Evolutionary conservation across 2,888 invertebrate species (phyloP).

Genomic region (Prenolepis imparis): DNA sequence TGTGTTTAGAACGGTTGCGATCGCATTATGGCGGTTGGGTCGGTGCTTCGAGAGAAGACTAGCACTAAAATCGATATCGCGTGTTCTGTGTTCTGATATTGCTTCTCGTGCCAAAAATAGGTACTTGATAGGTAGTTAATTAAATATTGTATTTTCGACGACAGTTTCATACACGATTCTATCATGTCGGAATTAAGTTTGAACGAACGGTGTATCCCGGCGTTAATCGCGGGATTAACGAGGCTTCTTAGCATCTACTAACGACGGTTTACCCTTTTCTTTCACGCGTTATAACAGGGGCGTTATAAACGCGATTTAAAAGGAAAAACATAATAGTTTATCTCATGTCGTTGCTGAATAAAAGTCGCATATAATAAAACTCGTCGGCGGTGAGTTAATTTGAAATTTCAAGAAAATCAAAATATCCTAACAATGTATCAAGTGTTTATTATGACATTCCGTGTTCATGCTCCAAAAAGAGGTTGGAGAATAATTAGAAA

Average conservation of each 20-base stretch:
- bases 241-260: background rate
- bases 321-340: constrained; percentile 17
- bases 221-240: background rate
- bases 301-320: constrained; percentile 5
- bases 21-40: constrained; percentile 37
- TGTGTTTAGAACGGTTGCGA: background rate
- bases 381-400: constrained; percentile 26
- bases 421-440: constrained; percentile 41
- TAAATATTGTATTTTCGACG: too few species aligned
- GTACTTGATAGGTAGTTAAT: constrained; percentile 29
- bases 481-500: constrained; percentile 47
- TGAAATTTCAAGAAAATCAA: constrained; percentile 52
- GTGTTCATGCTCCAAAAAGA: constrained; percentile 36
- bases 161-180: background rate
- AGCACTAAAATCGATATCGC: constrained; percentile 41
- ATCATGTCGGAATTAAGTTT: background rate
- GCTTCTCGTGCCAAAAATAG: constrained; percentile 41
- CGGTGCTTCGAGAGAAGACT: constrained; percentile 20
- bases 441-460: constrained; percentile 38
- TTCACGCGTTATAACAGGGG: background rate
- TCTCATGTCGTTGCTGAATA: constrained; percentile 9
- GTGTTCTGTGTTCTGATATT: constrained; percentile 32
- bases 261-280: background rate
- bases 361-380: constrained; percentile 27
- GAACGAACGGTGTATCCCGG: background rate